Conservation (phyloP, 30 jellyfish, hydroid and myxozoan genomes). For the Catostylus mosaicus region DNA sequence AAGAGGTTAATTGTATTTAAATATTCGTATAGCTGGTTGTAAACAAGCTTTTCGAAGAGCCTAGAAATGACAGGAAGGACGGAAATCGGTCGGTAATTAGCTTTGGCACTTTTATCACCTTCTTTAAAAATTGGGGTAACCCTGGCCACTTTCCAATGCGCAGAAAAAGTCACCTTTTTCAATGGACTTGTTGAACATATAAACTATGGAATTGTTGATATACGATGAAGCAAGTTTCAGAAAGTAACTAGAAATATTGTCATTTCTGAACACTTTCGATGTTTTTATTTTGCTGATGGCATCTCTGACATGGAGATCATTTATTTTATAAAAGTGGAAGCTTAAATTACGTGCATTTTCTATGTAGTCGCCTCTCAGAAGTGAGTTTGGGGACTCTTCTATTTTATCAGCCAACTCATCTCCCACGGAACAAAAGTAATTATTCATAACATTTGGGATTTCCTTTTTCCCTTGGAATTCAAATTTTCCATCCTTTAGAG, state of each 20-base stretch:
- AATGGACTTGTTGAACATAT: not conserved
- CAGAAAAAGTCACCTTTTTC: not conserved
- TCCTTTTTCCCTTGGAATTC: slow-evolving; percentile 14
- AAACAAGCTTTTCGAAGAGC: too few species aligned
- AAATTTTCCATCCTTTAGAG: too few species aligned
- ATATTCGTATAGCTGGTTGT: slow-evolving; percentile 2
- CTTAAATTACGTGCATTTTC: not conserved
- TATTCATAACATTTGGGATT: too few species aligned
- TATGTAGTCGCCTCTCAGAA: not conserved
- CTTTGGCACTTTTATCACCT: slow-evolving; percentile 1
- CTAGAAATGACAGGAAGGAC: too few species aligned
- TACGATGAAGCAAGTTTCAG: not conserved
- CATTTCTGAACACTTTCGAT: not conserved
- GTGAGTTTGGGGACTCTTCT: not conserved
- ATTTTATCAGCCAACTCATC: slow-evolving; percentile 1
- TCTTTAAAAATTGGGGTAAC: not conserved
- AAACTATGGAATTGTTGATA: not conserved
- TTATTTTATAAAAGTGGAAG: not conserved
- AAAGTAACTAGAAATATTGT: not conserved
- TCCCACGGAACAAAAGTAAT: not conserved
- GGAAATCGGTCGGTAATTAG: not conserved
- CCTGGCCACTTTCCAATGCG: not conserved
- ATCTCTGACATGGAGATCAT: not conserved
- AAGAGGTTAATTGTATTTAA: not conserved
- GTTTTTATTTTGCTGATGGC: not conserved